Evolutionary conservation across 2,797 vertebrate genomes (phyloP).

Genomic region (Malurus splendens): DNA sequence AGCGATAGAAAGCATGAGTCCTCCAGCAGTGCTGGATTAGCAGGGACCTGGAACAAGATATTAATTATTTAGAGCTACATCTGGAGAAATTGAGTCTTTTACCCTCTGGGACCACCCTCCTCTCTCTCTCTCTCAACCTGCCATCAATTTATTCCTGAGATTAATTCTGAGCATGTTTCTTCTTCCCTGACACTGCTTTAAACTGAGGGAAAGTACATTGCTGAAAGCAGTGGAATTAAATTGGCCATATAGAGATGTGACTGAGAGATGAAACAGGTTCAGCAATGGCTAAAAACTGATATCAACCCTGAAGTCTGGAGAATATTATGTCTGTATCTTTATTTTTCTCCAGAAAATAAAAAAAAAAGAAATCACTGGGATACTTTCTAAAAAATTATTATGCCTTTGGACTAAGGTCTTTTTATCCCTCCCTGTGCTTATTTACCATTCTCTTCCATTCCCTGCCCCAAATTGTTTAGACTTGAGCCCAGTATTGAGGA

Average conservation of each 20-base stretch:
- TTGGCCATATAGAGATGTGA: not conserved
- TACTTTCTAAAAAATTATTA: not conserved
- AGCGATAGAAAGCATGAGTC: not conserved
- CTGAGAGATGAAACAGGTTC: not conserved
- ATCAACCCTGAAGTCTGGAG: not conserved
- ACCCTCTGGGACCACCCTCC: not conserved
- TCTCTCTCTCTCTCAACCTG: not conserved
- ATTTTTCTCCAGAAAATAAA: not conserved
- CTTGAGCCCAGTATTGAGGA: not conserved
- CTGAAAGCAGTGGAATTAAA: not conserved
- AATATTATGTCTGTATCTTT: not conserved
- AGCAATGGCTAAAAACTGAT: not conserved
- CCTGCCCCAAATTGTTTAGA: not conserved
- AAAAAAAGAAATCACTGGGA: not conserved
- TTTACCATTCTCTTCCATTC: not conserved
- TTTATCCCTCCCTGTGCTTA: not conserved
- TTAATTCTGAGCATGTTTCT: slow-evolving; percentile 6
- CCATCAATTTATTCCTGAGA: not conserved
- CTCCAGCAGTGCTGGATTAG: not conserved
- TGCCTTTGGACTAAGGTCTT: accelerated
- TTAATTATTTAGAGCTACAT: slow-evolving; percentile 49
- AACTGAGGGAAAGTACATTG: not conserved
- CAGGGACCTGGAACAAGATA: not conserved
- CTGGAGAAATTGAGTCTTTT: slow-evolving; percentile 19
- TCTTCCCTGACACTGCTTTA: not conserved